Base-by-base conservation (phyloP, 2,888 invertebrate species). In the Diarsia dahlii region DNA sequence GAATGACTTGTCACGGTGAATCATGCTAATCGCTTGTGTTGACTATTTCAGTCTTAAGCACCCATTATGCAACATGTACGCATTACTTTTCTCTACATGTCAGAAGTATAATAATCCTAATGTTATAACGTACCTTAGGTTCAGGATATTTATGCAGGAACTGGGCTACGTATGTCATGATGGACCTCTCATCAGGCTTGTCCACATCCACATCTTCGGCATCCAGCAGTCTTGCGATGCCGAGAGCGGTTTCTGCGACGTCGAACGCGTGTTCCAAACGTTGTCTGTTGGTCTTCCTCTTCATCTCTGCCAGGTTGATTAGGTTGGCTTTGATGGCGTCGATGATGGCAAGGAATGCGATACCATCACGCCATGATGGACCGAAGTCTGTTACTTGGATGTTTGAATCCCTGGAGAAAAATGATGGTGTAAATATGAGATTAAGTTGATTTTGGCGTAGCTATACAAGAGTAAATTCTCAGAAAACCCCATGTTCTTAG, bases 91-190 rank as follows among this genome's bases (percentile, higher is more conserved):
- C 58, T 58, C 20, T n/a, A 15, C 13, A 45, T n/a, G n/a, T 63
- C 45, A 45, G n/a, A 13, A n/a, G 8, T 63, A 20, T 20, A 63
- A 63, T 63, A 63, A 63, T 63, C 3, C 28, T 34, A 1, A 34
- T 34, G 9, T 4, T 28, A 18, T 28, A 3, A 34, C 89, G 91
- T 84, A 97, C 97, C 95, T 98, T 98, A 70, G 98, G 98, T 96
- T 99, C 98, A 66, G 98, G 98, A 95, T 98, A 99, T 96, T 99
- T 99, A 94, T 99, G 99, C 92, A 99, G 97, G 96, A 99, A 99
- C 97, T 99, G 99, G 60, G 99, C 99, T 82, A 99, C 99, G 94
- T 99, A 99, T 50, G 99, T 99, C 99, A 99, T 99, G 89, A 99
- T 99, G 82, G 99, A 99, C 95, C 99, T 98, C 94, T 99, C 99